A percentile compares a stretch with the other conserved stretches of the same genome.
phyloP scores from a whole-genome alignment of 2,797 vertebrate genomes.

The Arctocebus calabarensis region DNA sequence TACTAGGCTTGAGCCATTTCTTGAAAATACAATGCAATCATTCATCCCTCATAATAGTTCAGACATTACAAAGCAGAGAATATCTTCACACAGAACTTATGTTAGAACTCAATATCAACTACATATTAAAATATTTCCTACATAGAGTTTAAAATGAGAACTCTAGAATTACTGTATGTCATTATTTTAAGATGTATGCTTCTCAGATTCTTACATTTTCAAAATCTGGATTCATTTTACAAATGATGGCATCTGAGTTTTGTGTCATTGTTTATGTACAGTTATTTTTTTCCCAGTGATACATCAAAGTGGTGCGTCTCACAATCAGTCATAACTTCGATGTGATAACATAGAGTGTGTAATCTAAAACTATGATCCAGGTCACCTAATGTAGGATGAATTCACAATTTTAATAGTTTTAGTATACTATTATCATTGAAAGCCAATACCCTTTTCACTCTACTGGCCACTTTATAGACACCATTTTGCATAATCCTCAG shows the following conservation, averaged over 20 bases:
- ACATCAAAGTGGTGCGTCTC: background rate
- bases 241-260: background rate
- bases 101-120: background rate
- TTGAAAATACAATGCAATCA: background rate
- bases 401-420: background rate
- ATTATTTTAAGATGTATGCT: background rate
- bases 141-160: background rate
- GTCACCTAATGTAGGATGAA: background rate
- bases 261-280: background rate
- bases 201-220: slow-evolving; percentile 32
- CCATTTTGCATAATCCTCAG: background rate
- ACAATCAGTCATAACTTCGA: background rate
- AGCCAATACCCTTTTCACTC: background rate
- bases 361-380: background rate
- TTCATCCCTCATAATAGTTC: background rate
- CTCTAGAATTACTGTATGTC: background rate
- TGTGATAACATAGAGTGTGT: background rate
- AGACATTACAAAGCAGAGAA: background rate
- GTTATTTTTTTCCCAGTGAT: background rate
- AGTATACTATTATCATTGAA: background rate
- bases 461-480: background rate
- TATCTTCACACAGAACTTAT: background rate
- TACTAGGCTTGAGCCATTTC: background rate
- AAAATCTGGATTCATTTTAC: background rate
- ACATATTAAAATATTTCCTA: background rate